Evolutionary conservation across 2,113 vertebrate species (phyloP), one percentile per base, ranked within the genome.

Genomic region (Hymenochirus boettgeri): DNA sequence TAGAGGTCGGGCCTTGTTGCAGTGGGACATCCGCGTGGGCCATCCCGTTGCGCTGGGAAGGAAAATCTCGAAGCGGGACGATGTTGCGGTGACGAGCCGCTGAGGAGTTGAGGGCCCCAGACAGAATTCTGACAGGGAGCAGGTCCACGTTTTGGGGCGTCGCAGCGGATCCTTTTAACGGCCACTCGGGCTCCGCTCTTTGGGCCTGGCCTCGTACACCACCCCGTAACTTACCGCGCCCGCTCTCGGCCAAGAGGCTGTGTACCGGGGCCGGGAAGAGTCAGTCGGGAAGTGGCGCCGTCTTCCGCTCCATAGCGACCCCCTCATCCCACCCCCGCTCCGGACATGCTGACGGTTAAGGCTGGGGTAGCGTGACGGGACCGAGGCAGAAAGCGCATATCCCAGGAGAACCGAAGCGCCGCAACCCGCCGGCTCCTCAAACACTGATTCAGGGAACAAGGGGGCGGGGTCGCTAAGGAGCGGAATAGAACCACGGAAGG

Each of bases 21-120:
- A 94, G 60, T 96, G 94, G 79, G 91, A 94, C 92, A 98, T 95
- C 75, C 92, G 93, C 87, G n/a, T 97, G 94, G 24, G 94, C 95
- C 73, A 95, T 79, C 61, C 94, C 92, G 71, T 91, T 93, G 76
- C 90, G 88, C 78, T 98, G 93, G 62, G 97, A 85, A 54, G 97
- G 93, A 11, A 94, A 97, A 83, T 98, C 85, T 98, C 94, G 75
- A 98, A 89, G 73, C 93, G n/a, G 92, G 33, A 98, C 93, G 70
- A 98, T 91, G 51, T 97, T 97, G 70, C 93, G 91, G 83, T 97
- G n/a, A n/a, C n/a, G 95, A 33, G 89, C 90, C 75, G 88, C 83
- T 56, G 96, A 84, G 79, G 93, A 37, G 92, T 94, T 72, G 97
- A 78, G 73, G 94, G n/a, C n/a, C 95, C 94, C 95, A 96, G 83